phyloP scores from a whole-genome alignment of 2,113 vertebrate species.

The Steatornis caripensis region DNA sequence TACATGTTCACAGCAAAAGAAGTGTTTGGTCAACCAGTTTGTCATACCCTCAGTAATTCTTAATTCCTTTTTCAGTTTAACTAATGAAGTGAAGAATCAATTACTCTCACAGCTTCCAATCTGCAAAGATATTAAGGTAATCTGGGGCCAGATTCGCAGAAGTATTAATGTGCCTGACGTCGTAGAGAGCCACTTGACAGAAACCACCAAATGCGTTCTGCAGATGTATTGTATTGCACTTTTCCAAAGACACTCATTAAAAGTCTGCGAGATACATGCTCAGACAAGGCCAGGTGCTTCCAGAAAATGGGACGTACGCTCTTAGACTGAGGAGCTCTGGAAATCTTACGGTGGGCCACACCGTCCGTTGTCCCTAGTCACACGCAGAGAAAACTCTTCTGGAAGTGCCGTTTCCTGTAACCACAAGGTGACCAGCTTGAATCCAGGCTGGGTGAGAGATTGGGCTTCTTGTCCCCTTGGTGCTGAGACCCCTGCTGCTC shows the following conservation, averaged over 20 bases:
- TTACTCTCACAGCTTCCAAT: constrained; percentile 45
- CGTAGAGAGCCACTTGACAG: neutral
- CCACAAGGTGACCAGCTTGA: neutral
- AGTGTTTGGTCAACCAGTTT: neutral
- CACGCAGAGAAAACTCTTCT: neutral
- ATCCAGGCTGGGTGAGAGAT: neutral
- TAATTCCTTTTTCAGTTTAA: constrained; percentile 48
- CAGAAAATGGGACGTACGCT: neutral
- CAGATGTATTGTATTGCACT: neutral
- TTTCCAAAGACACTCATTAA: neutral
- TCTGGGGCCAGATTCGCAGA: neutral
- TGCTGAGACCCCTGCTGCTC: neutral
- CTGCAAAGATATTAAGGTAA: constrained; percentile 22
- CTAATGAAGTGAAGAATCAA: constrained; percentile 57
- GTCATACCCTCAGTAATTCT: neutral
- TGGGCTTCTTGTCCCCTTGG: neutral
- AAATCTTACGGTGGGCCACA: neutral
- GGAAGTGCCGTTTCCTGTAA: neutral
- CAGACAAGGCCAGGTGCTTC: neutral
- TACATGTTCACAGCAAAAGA: neutral
- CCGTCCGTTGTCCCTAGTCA: neutral
- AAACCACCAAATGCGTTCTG: neutral
- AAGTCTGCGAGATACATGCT: neutral
- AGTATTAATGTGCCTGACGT: neutral
- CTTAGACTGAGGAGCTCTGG: neutral